A percentile compares a stretch with the other conserved stretches of the same genome.
phyloP scores from a whole-genome alignment of 2,113 vertebrate species.

The Istiophorus platypterus region DNA sequence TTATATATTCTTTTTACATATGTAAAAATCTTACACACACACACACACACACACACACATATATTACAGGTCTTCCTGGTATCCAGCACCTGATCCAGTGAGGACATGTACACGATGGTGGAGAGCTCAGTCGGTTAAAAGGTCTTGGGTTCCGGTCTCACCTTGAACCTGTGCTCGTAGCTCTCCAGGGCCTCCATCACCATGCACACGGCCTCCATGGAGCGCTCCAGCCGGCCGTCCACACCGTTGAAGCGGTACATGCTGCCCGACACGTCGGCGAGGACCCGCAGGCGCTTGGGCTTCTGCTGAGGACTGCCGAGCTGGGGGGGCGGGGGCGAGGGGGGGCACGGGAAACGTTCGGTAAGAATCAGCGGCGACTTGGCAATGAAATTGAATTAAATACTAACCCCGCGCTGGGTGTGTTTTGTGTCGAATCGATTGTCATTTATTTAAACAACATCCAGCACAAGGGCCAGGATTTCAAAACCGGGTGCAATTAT shows the following conservation, averaged over 20 bases:
- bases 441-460: constrained; percentile 31
- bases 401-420: neutral
- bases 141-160: no score
- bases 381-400: constrained; percentile 22
- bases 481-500: constrained; percentile 32
- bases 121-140: no score
- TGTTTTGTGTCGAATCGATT: constrained; percentile 11
- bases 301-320: constrained; percentile 93
- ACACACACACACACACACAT: no score
- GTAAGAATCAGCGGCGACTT: neutral
- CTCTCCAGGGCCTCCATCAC: constrained; percentile 97
- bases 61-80: no score
- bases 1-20: no score
- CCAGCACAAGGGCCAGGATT: constrained; percentile 21
- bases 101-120: no score
- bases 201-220: constrained; percentile 98
- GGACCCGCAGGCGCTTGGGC: constrained; percentile 91
- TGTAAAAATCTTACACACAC: no score
- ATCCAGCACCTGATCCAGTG: neutral
- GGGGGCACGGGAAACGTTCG: no score
- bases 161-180: constrained; percentile 98
- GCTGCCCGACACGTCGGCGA: constrained; percentile 95
- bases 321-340: no score
- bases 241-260: constrained; percentile 98
- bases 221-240: constrained; percentile 93